Evolutionary conservation across 2,113 vertebrate genomes (phyloP).

Genomic region (Merops nubicus): DNA sequence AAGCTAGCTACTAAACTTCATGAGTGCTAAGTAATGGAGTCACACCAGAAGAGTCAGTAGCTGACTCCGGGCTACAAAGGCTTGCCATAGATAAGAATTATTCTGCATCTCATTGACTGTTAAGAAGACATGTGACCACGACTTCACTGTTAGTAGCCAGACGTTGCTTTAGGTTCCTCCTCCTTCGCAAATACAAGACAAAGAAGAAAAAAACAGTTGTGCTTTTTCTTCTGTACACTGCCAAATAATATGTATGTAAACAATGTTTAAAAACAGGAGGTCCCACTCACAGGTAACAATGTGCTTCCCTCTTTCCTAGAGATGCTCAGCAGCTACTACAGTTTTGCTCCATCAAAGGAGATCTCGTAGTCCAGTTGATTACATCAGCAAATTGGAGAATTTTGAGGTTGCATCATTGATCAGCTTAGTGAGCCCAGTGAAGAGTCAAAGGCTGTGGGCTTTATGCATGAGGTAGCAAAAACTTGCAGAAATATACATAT

Average conservation of each 20-base stretch:
- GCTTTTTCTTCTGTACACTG: background rate
- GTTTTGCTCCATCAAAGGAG: background rate
- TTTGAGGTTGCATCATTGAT: background rate
- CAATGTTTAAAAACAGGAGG: background rate
- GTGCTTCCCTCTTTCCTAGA: background rate
- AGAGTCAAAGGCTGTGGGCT: background rate
- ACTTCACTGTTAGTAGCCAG: background rate
- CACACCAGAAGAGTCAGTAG: background rate
- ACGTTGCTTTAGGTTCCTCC: background rate
- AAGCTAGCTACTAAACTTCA: background rate
- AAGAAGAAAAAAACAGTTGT: background rate
- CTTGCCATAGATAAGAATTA: background rate
- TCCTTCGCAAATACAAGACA: background rate
- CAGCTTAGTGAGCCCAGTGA: background rate
- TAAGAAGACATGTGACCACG: background rate
- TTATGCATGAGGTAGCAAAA: constrained; percentile 36
- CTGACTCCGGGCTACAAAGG: background rate
- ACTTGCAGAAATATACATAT: background rate
- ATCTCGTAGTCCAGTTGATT: background rate
- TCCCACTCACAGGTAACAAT: background rate
- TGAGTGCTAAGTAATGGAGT: background rate
- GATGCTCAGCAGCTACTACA: background rate
- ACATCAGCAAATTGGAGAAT: background rate
- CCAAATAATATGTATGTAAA: background rate
- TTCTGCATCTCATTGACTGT: background rate